Conservation (phyloP, 2,888 invertebrate genomes). For the Nemapogon koenigi region DNA sequence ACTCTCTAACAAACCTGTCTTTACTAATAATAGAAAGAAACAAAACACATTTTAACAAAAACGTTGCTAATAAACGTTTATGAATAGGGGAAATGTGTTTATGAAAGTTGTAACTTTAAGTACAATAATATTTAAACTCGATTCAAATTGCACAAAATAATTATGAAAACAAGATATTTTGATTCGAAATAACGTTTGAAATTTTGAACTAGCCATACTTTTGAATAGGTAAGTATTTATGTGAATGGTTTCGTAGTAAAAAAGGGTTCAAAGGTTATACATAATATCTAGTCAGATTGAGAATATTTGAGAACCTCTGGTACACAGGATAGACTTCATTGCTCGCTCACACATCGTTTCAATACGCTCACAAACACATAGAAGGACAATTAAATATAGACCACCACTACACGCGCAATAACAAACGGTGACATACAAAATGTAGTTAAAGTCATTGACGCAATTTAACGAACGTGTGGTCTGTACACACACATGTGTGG, state of each 20-base stretch:
- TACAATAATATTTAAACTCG: neutral
- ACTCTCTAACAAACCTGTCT: too few species aligned
- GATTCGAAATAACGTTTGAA: too few species aligned
- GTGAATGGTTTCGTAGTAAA: too few species aligned
- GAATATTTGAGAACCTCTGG: slow-evolving; percentile 45
- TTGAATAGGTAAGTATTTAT: too few species aligned
- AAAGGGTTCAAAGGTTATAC: too few species aligned
- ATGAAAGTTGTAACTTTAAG: neutral
- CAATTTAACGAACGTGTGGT: slow-evolving; percentile 32
- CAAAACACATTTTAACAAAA: too few species aligned
- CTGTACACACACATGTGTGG: neutral
- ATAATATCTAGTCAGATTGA: too few species aligned
- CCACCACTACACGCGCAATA: slow-evolving; percentile 46
- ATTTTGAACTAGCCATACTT: too few species aligned
- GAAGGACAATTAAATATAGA: slow-evolving; percentile 54
- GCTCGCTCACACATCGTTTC: slow-evolving; percentile 54
- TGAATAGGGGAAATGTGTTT: too few species aligned
- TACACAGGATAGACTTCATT: slow-evolving; percentile 50
- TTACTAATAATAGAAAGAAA: too few species aligned
- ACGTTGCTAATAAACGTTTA: too few species aligned
- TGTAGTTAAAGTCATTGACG: slow-evolving; percentile 49
- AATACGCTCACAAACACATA: slow-evolving; percentile 43
- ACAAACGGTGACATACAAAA: slow-evolving; percentile 10
- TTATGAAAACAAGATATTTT: neutral
- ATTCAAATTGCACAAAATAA: neutral